These are phyloP conservation scores for Bujurquina vittata DNA, from an alignment of 2,113 vertebrate species.

Conservation along the genomic window DNA sequence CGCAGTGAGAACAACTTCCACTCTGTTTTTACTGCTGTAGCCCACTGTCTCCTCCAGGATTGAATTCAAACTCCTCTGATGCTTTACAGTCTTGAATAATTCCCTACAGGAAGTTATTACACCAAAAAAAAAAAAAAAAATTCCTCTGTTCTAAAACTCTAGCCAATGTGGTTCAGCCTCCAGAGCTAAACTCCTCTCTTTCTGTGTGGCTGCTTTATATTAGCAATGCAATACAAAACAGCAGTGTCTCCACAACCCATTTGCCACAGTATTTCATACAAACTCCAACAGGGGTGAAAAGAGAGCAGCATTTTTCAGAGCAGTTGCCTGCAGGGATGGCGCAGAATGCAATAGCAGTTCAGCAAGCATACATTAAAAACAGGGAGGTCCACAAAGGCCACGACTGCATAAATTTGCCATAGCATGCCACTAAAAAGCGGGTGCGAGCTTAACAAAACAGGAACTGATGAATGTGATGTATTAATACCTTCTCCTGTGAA, in stretches of 20 bases:
- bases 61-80: constrained; percentile 10
- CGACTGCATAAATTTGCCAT: constrained; percentile 2
- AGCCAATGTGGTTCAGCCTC: not conserved
- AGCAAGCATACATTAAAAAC: constrained; percentile 38
- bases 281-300: constrained; percentile 28
- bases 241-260: constrained; percentile 23
- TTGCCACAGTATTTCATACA: constrained; percentile 34
- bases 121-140: not conserved
- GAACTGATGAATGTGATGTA: constrained; percentile 31
- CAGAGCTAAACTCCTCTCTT: constrained; percentile 1
- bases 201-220: constrained; percentile 37
- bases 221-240: constrained; percentile 45
- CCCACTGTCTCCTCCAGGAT: constrained; percentile 4
- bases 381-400: constrained; percentile 2
- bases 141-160: not conserved
- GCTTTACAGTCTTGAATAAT: constrained; percentile 22
- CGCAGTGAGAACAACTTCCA: constrained; percentile 5
- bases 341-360: constrained; percentile 32
- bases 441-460: constrained; percentile 19
- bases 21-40: constrained; percentile 12
- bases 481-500: constrained; percentile 96
- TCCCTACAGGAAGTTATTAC: constrained; percentile 14
- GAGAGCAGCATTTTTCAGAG: constrained; percentile 26
- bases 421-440: constrained; percentile 13
- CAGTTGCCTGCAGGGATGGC: constrained; percentile 30